phyloP scores from a whole-genome alignment of 2,113 vertebrate species.

The Otolemur garnettii region DNA sequence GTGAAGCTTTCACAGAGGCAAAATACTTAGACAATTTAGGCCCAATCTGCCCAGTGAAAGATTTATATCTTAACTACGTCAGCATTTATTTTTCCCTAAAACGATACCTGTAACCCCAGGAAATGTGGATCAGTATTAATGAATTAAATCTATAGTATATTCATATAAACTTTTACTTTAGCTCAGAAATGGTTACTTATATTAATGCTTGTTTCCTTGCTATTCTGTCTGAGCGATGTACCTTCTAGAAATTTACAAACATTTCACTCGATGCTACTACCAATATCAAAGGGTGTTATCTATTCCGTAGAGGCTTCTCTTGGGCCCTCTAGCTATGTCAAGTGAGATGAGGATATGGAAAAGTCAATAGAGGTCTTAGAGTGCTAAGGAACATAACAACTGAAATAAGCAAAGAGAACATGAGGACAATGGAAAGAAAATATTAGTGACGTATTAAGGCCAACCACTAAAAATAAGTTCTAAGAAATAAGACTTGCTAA shows the following conservation, averaged over 20 bases:
- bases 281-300: background rate
- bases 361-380: background rate
- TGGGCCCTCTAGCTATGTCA: background rate
- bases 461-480: background rate
- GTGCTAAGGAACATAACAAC: background rate
- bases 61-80: background rate
- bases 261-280: background rate
- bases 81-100: background rate
- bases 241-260: background rate
- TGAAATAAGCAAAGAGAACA: background rate
- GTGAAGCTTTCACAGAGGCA: background rate
- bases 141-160: background rate
- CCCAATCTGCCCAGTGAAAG: background rate
- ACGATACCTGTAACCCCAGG: background rate
- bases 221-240: background rate
- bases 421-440: background rate
- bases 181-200: background rate
- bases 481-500: background rate
- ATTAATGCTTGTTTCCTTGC: background rate
- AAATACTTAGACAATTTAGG: background rate
- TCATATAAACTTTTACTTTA: background rate
- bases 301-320: background rate
- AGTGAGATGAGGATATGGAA: background rate
- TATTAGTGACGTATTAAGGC: background rate
- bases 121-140: background rate